phyloP scores from a whole-genome alignment of 2,888 invertebrate species.

The Gymnoscelis rufifasciata region DNA sequence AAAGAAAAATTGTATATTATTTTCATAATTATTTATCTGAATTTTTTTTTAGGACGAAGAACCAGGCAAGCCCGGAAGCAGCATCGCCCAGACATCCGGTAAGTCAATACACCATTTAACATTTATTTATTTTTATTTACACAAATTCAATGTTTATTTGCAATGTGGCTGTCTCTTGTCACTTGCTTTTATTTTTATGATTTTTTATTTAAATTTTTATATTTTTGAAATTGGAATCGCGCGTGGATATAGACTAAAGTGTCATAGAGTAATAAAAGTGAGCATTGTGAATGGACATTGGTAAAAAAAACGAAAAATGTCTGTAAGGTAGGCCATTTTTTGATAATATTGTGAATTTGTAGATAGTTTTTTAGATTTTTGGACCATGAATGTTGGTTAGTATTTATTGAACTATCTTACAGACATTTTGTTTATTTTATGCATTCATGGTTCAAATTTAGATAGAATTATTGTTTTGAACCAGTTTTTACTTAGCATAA shows the following conservation, averaged over 20 bases:
- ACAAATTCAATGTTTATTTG: conserved; percentile 66
- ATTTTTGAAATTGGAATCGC: conserved; percentile 17
- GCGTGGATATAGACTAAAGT: conserved; percentile 29
- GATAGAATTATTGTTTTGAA: conserved; percentile 8
- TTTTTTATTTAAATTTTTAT: conserved; percentile 29
- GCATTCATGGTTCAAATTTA: conserved; percentile 70
- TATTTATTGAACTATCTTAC: conserved; percentile 54
- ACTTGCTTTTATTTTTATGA: conserved; percentile 50
- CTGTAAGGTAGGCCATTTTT: conserved; percentile 78
- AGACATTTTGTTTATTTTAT: conserved; percentile 58
- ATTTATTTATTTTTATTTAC: conserved; percentile 32
- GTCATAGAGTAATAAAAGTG: conserved; percentile 47
- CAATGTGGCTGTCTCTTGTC: conserved; percentile 70
- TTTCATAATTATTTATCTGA: too few relatives aligned
- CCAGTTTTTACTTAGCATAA: conserved; percentile 2
- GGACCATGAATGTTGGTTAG: conserved; percentile 68
- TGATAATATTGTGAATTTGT: conserved; percentile 40
- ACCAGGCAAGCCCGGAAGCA: conserved; percentile 65
- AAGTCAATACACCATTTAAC: conserved; percentile 34
- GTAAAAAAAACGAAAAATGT: conserved; percentile 57
- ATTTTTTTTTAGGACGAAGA: conserved; percentile 65
- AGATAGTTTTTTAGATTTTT: conserved; percentile 32
- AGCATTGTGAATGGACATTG: conserved; percentile 76
- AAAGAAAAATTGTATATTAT: too few relatives aligned
- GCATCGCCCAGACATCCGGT: conserved; percentile 69